Percentiles rank a stretch among this genome's conserved stretches.
Evolutionary conservation across 2,113 vertebrate genomes (phyloP).

Genomic region (Tragelaphus imberbis): DNA sequence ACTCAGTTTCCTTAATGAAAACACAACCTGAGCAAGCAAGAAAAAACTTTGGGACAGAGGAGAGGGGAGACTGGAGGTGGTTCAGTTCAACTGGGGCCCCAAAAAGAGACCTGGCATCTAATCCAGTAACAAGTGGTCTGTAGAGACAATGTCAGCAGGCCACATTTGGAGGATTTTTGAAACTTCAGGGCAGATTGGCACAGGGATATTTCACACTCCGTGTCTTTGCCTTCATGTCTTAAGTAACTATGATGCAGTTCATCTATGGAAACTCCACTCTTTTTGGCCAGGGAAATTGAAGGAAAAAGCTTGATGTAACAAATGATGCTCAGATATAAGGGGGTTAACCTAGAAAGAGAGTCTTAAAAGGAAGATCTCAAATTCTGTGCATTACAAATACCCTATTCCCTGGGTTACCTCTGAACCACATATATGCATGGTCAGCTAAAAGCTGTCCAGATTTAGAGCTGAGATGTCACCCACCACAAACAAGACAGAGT

Average conservation of each 20-base stretch:
- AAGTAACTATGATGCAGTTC: not conserved
- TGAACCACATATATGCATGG: not conserved
- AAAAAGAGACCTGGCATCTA: not conserved
- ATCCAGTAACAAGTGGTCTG: too few species aligned
- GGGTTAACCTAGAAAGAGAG: not conserved
- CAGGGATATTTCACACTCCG: not conserved
- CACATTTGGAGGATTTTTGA: not conserved
- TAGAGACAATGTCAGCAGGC: not conserved
- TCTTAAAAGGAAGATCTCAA: not conserved
- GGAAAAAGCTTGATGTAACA: accelerated
- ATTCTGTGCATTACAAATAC: not conserved
- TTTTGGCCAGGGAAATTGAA: not conserved
- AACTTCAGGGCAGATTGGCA: not conserved
- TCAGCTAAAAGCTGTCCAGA: not conserved
- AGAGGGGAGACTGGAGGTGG: not conserved
- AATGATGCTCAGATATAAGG: not conserved
- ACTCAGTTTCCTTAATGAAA: not conserved
- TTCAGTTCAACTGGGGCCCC: not conserved
- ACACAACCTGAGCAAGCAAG: not conserved
- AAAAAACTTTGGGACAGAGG: not conserved
- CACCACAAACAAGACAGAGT: not conserved
- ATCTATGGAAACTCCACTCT: not conserved
- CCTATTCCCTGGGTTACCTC: not conserved
- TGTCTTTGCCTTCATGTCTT: not conserved
- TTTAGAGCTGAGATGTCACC: not conserved